Percentiles rank a stretch among this genome's conserved stretches.
These are phyloP conservation scores for Phylloscopus trochilus DNA, from an alignment of 2,113 vertebrate genomes.

Conservation along the genomic window DNA sequence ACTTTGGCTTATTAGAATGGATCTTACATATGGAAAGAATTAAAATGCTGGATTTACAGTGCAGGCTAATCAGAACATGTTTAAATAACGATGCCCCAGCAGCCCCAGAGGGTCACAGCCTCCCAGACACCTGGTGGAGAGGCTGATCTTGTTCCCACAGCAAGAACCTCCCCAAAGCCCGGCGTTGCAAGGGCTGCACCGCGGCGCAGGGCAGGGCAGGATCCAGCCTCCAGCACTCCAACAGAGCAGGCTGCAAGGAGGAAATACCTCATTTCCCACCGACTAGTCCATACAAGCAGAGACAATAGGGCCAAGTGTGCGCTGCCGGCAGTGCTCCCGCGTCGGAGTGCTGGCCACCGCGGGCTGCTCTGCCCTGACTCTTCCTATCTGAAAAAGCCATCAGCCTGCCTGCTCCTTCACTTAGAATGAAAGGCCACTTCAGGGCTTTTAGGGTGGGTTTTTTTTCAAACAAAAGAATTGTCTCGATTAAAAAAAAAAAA, in stretches of 20 bases:
- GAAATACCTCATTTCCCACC: constrained; percentile 72
- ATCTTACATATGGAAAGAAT: constrained; percentile 58
- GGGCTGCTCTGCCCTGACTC: constrained; percentile 25
- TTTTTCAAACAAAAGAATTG: background rate
- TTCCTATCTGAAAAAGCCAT: constrained; percentile 44
- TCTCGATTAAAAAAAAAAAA: background rate
- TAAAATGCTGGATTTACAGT: constrained; percentile 56
- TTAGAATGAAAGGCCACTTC: constrained; percentile 41
- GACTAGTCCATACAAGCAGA: constrained; percentile 51
- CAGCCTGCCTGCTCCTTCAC: constrained; percentile 5
- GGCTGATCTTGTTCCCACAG: background rate
- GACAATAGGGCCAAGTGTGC: constrained; percentile 56
- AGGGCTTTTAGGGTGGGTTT: background rate
- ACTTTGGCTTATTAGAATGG: constrained; percentile 44
- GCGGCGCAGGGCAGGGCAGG: background rate
- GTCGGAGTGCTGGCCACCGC: background rate
- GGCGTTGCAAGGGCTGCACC: fast-evolving
- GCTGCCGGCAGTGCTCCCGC: constrained; percentile 2
- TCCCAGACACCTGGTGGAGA: constrained; percentile 47
- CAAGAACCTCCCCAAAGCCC: background rate
- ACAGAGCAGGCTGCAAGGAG: constrained; percentile 33
- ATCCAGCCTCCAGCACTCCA: constrained; percentile 8
- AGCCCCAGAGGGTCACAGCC: constrained; percentile 41
- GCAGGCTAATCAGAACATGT: constrained; percentile 51
- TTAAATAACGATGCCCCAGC: constrained; percentile 49